Evolutionary conservation across 2,888 invertebrate species (phyloP).

Genomic region (Piscicola geometra): DNA sequence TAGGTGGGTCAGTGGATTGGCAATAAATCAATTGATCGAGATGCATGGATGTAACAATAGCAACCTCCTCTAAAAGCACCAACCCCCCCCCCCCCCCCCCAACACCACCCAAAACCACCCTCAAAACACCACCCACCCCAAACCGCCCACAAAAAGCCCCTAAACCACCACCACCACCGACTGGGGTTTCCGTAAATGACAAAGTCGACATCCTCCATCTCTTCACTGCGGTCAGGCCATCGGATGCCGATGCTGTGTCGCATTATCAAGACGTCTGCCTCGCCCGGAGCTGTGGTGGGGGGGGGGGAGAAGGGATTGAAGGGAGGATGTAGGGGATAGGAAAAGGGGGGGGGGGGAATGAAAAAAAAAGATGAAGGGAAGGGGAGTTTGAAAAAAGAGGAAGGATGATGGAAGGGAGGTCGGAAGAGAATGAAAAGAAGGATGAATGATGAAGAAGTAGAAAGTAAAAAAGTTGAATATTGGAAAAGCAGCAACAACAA

Average conservation of each 20-base stretch:
- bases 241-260: conserved; percentile 86
- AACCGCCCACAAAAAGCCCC: too few species aligned
- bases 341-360: conserved; percentile 59
- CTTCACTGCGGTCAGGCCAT: conserved; percentile 76
- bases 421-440: conserved; percentile 58
- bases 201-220: conserved; percentile 71
- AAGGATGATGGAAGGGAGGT: too few species aligned
- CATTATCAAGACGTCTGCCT: conserved; percentile 87
- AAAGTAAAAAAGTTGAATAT: not conserved
- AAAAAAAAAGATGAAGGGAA: conserved; percentile 43
- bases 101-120: not conserved
- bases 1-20: too few species aligned
- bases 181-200: conserved; percentile 75
- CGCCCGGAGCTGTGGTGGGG: conserved; percentile 56
- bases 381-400: too few species aligned
- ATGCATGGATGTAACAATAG: too few species aligned
- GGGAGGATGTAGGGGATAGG: too few species aligned
- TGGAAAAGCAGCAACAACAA: too few species aligned
- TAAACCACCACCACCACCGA: too few species aligned
- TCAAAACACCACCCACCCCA: not conserved
- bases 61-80: too few species aligned
- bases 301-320: too few species aligned
- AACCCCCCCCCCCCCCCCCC: too few species aligned
- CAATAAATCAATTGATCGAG: too few species aligned
- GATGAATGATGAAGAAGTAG: conserved; percentile 57